Conservation (phyloP, 2,797 vertebrate species). For the Poeciliopsis presidionis region DNA sequence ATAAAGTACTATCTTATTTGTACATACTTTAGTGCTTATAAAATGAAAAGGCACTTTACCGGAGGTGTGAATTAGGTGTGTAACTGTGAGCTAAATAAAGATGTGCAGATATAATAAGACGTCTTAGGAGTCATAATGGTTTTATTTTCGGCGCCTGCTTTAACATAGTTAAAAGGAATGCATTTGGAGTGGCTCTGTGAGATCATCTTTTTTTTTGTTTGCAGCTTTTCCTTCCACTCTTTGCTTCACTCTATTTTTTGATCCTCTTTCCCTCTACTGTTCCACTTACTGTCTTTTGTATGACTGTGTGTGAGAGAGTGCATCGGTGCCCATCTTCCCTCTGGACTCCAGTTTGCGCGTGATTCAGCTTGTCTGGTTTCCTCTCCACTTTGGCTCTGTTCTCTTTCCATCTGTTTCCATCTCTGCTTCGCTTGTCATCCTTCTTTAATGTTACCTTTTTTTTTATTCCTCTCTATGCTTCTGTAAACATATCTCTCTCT, state of each 20-base stretch:
- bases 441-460: conserved; percentile 9
- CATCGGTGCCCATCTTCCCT: conserved; percentile 18
- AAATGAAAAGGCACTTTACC: background rate
- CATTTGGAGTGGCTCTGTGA: conserved; percentile 15
- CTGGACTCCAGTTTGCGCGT: conserved; percentile 34
- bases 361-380: conserved; percentile 44
- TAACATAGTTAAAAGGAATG: background rate
- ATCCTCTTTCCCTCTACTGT: conserved; percentile 20
- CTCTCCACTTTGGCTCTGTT: conserved; percentile 17
- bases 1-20: no score
- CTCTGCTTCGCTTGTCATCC: conserved; percentile 11
- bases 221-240: conserved; percentile 15
- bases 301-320: conserved; percentile 5
- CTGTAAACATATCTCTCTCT: conserved; percentile 10
- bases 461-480: background rate
- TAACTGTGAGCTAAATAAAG: background rate
- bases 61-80: background rate
- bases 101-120: background rate
- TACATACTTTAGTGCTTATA: background rate
- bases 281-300: conserved; percentile 26
- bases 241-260: conserved; percentile 12
- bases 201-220: conserved; percentile 12
- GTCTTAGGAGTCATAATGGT: background rate
- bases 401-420: conserved; percentile 31
- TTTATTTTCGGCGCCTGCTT: background rate